phyloP scores from a whole-genome alignment of 2,113 vertebrate species.

The Pardalotus punctatus region DNA sequence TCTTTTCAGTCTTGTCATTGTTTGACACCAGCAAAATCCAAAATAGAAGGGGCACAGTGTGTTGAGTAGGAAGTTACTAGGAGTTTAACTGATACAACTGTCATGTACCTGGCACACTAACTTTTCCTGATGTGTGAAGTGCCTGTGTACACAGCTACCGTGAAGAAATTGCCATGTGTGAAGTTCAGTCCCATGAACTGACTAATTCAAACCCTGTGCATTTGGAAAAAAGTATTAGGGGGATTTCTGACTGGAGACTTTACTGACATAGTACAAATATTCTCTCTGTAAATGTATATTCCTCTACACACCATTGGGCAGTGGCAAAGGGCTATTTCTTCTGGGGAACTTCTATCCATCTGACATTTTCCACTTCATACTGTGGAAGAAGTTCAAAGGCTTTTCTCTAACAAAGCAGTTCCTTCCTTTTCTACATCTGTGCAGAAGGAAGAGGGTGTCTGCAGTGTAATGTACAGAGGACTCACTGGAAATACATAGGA shows the following conservation, averaged over 20 bases:
- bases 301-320: neutral
- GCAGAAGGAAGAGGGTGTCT: neutral
- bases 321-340: neutral
- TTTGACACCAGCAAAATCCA: neutral
- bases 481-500: neutral
- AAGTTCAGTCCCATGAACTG: neutral
- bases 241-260: neutral
- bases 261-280: neutral
- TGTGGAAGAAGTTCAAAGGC: neutral
- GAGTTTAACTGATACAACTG: neutral
- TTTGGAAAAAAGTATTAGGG: accelerated
- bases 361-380: neutral
- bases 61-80: neutral
- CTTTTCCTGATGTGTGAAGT: neutral
- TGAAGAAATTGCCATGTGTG: neutral
- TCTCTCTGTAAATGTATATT: neutral
- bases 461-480: neutral
- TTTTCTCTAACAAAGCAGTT: neutral
- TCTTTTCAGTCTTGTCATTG: neutral
- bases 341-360: neutral
- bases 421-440: neutral
- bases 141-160: neutral
- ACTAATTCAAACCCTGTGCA: neutral
- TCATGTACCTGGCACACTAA: neutral
- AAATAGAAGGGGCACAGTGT: neutral